Evolutionary conservation across 2,797 vertebrate species (phyloP), one percentile per base, ranked within the genome.

Genomic region (Acropternis orthonyx): DNA sequence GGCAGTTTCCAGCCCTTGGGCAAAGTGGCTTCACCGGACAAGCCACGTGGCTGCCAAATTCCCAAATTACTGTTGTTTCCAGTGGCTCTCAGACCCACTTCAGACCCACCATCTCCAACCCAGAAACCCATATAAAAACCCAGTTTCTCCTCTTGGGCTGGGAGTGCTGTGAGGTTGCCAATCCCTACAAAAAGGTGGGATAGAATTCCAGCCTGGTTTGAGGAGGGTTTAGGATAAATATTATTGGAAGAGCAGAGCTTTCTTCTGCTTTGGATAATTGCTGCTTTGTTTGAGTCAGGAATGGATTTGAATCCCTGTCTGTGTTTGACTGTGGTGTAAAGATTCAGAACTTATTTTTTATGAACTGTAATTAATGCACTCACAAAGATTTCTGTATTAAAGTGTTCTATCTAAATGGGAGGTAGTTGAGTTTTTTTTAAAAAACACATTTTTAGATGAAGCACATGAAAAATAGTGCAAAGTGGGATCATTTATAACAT

Each of bases 321-420:
- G 41, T 37, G 27, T 85, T 52, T 65, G 78, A 55, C 63, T 43
- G 37, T 2, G 12, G 6, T 56, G 36, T 77, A 37, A 92, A 93
- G 76, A 85, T 41, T 46, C 55, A 62, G 39, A 65, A 39, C 27
- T 74, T 91, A 2, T 74, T 94, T 95, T 94, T 92, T 87, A 89
- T 44, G 81, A 75, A 9, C 39, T 71, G 39, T 55, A 67, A 77
- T 90, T 13, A 74, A 72, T 76, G 88, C 62, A 86, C 91, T 84
- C 63, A 58, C 74, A 54, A 81, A 63, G 55, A 76, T 93, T 86
- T 94, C 85, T 85, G 22, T 83, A 94, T 93, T 94, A 93, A 63
- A 85, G 36, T 65, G 32, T 87, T 93, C 61, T 55, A 2, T 5
- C 14, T 65, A 52, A 73, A 71, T 30, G 12, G 36, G 59, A 82